Conservation (phyloP, 2,888 invertebrate genomes). For the Steinernema scapterisci region DNA sequence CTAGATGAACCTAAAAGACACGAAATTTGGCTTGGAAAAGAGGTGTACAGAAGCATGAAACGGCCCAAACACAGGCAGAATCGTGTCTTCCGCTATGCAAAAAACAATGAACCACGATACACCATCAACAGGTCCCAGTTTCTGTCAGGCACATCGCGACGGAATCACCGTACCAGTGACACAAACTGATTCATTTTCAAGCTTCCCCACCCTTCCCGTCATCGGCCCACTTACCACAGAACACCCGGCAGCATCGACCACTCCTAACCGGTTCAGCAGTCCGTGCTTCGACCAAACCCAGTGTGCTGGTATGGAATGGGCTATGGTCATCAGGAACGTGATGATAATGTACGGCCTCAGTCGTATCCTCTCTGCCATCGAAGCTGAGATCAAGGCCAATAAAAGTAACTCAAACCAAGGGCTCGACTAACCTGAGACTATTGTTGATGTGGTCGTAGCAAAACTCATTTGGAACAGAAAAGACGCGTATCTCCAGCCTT, state of each 20-base stretch:
- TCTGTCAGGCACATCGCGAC: no score
- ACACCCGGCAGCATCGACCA: slow-evolving; percentile 62
- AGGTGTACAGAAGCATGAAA: no score
- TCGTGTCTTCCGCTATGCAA: no score
- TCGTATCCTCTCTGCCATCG: slow-evolving; percentile 63
- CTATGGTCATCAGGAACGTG: slow-evolving; percentile 48
- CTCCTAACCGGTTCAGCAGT: slow-evolving; percentile 56
- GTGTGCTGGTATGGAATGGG: slow-evolving; percentile 60
- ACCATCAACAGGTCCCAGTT: no score
- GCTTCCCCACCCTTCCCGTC: no score
- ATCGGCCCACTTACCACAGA: slow-evolving; percentile 44
- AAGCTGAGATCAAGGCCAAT: slow-evolving; percentile 48
- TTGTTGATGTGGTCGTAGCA: slow-evolving; percentile 65
- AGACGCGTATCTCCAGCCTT: slow-evolving; percentile 64
- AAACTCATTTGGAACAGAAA: slow-evolving; percentile 63
- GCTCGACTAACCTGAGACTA: slow-evolving; percentile 57
- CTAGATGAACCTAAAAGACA: slow-evolving; percentile 56
- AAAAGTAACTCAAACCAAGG: neutral
- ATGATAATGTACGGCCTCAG: slow-evolving; percentile 60
- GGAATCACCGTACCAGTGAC: no score
- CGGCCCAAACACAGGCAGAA: no score
- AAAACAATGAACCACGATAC: no score
- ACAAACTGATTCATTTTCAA: no score
- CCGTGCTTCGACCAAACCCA: slow-evolving; percentile 61
- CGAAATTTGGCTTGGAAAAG: no score